Conservation (phyloP, 2,113 vertebrate genomes). For the Sorex fumeus region DNA sequence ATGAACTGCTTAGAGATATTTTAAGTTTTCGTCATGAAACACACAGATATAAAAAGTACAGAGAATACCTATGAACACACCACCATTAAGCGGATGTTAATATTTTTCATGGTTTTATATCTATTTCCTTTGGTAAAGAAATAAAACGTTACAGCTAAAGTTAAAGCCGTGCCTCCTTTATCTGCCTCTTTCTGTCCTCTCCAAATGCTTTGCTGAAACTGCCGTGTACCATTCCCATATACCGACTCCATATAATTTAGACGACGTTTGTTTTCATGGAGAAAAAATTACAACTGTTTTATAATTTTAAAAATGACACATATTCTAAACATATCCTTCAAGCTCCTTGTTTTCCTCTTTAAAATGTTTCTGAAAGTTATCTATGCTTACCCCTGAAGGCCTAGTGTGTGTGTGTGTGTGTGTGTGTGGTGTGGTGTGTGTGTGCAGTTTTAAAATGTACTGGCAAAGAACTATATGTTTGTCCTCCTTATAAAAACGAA, state of each 20-base stretch:
- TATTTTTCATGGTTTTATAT: conserved; percentile 36
- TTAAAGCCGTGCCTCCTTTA: neutral
- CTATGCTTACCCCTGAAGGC: neutral
- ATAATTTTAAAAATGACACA: neutral
- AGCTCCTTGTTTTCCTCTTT: neutral
- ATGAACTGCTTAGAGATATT: neutral
- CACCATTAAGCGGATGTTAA: conserved; percentile 53
- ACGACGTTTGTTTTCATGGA: neutral
- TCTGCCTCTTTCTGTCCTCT: conserved; percentile 6
- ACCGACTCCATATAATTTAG: neutral
- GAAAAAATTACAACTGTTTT: conserved; percentile 20
- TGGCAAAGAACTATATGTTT: neutral
- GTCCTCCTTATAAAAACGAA: neutral
- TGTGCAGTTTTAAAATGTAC: neutral
- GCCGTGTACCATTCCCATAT: neutral
- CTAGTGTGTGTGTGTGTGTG: too few species aligned
- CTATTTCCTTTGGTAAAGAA: conserved; percentile 10
- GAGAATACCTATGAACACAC: conserved; percentile 35
- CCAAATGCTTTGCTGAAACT: conserved; percentile 41
- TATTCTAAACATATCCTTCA: neutral
- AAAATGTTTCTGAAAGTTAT: conserved; percentile 15
- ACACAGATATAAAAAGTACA: neutral
- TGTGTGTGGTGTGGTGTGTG: neutral
- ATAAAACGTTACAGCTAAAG: neutral
- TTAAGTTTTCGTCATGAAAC: conserved; percentile 45